Conservation (phyloP, 30 jellyfish, hydroid and myxozoan genomes). For the Clytia hemisphaerica region DNA sequence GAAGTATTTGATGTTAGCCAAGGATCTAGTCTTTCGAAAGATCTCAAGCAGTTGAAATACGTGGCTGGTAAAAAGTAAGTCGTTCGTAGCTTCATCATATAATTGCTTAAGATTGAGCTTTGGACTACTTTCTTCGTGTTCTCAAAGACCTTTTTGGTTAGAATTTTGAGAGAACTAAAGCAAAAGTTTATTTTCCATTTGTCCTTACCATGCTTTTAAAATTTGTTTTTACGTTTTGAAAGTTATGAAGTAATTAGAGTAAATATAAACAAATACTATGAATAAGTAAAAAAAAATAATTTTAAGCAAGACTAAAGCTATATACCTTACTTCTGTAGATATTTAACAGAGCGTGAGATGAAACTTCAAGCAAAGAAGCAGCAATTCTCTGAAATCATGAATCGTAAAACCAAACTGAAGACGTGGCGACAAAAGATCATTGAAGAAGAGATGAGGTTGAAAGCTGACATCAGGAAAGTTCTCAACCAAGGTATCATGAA, state of each 20-base stretch:
- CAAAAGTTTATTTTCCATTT: not conserved
- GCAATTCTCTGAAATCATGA: conserved; percentile 55
- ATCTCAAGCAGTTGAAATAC: conserved; percentile 49
- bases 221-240: not conserved
- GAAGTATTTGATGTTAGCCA: conserved; percentile 2
- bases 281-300: not conserved
- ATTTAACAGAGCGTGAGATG: conserved; percentile 70
- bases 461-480: conserved; percentile 66
- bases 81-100: too few species aligned
- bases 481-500: conserved; percentile 39
- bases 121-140: not conserved
- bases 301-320: not conserved
- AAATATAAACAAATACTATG: not conserved
- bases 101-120: not conserved
- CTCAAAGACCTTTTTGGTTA: not conserved
- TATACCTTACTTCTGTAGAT: conserved; percentile 25
- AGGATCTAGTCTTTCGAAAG: conserved; percentile 55
- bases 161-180: not conserved
- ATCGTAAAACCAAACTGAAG: conserved; percentile 49
- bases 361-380: conserved; percentile 47
- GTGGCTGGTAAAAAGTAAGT: conserved; percentile 76
- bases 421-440: conserved; percentile 68
- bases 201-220: not conserved
- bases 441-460: conserved; percentile 64
- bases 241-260: not conserved